These are phyloP conservation scores for Pocillopora damicornis DNA, from an alignment of 64 coral and sea anemone genomes.

Conservation along the genomic window DNA sequence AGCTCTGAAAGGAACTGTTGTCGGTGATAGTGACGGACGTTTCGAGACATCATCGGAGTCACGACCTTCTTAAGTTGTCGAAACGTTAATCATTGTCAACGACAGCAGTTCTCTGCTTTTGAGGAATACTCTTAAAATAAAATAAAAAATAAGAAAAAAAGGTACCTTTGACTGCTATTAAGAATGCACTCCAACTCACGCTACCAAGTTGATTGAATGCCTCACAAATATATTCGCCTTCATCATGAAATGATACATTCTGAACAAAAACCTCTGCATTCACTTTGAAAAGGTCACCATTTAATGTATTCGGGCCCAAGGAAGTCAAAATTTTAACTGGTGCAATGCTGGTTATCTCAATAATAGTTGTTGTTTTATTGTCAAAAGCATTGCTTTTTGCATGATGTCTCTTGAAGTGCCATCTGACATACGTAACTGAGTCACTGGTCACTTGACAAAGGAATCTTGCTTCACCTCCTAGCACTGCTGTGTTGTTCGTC, in stretches of 20 bases:
- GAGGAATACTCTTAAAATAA: not conserved
- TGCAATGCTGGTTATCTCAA: not conserved
- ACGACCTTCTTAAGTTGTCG: no score
- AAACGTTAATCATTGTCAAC: no score
- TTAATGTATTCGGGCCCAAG: not conserved
- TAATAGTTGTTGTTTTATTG: constrained; percentile 3
- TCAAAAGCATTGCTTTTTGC: not conserved
- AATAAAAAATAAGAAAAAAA: not conserved
- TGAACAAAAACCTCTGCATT: constrained; percentile 24
- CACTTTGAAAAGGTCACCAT: not conserved
- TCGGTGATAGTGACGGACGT: no score
- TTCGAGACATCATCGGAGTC: no score
- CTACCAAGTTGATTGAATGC: constrained; percentile 51
- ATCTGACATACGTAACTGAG: constrained; percentile 34
- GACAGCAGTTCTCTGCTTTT: no score
- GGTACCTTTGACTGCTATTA: constrained; percentile 3
- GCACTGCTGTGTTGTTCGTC: not conserved
- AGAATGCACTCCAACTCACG: not conserved
- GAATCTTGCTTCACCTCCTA: constrained; percentile 4
- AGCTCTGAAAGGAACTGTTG: not conserved
- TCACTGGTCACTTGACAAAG: constrained; percentile 23
- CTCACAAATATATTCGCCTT: constrained; percentile 45
- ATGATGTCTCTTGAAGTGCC: not conserved
- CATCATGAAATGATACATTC: constrained; percentile 30
- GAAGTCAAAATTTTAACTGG: not conserved